phyloP scores from a whole-genome alignment of 2,888 invertebrate genomes.

The Stegana nigrithorax region DNA sequence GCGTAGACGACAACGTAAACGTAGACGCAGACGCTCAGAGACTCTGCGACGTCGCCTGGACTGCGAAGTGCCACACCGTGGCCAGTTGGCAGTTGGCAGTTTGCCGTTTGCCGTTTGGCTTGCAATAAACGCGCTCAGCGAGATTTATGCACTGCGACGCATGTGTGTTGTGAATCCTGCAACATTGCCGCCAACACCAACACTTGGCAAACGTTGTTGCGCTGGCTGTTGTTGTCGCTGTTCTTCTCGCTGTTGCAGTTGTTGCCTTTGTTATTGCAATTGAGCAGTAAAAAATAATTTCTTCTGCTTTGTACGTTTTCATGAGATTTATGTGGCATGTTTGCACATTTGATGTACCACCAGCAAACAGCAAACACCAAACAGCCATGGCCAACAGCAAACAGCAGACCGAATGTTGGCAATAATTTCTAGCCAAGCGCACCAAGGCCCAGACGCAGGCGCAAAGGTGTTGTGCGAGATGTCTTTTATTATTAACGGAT shows the following conservation, averaged over 20 bases:
- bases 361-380: conserved; percentile 27
- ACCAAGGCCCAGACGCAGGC: too few species aligned
- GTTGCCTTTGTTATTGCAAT: conserved; percentile 45
- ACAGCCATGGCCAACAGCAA: not conserved
- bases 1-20: not conserved
- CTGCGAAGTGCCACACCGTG: too few species aligned
- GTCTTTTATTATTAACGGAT: too few species aligned
- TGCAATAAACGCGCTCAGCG: conserved; percentile 17
- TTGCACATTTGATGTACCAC: conserved; percentile 63
- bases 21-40: conserved; percentile 33
- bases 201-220: not conserved
- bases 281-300: conserved; percentile 63
- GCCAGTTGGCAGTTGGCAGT: too few species aligned
- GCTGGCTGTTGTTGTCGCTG: conserved; percentile 25
- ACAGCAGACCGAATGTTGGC: too few species aligned
- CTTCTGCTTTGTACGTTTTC: conserved; percentile 33
- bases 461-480: too few species aligned
- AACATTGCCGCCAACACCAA: not conserved
- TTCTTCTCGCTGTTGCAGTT: conserved; percentile 24
- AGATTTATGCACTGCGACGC: conserved; percentile 57
- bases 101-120: too few species aligned
- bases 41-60: too few species aligned
- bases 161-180: conserved; percentile 2
- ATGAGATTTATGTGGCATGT: conserved; percentile 64
- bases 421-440: too few species aligned